Evolutionary conservation across 2,797 vertebrate genomes (phyloP), one percentile per base, ranked within the genome.

Genomic region (Odontamblyopus rebecca): DNA sequence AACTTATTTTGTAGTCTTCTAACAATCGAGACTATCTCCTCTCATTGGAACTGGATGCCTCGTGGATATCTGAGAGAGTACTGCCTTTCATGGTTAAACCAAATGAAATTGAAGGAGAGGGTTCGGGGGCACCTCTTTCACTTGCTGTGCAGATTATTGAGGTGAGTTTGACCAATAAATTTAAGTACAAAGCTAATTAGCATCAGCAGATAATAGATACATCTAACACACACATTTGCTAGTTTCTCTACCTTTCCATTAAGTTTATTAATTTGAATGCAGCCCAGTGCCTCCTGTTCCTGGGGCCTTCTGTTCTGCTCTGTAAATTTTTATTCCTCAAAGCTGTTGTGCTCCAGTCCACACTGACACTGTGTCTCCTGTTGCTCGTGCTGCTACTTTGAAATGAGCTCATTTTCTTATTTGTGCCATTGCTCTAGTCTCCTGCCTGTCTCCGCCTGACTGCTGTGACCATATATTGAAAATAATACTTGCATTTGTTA

Each of bases 11-110:
- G 16, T 75, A 99, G 98, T 92, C 91, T 16, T 5, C 26, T 81
- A 89, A 93, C 78, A 94, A 89, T 72, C 91, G 95, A 60, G 91
- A 92, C 50, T 95, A 90, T 82, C 86, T 98, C 69, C 87, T 89
- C 13, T 72, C 89, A 70, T 76, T 98, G 90, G 94, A 95, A 80
- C 83, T 93, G 13, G 88, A 90, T 1, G 93, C 94, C 19, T 74
- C 82, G 75, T 98, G 97, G 97, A 76, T 97, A 57, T 91, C 94
- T 79, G 93, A 89, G 80, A 80, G 82, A 73, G 86, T 96, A 74
- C 75, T 97, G 29, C 93, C 95, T 80, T 92, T 91, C 80, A 76
- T 97, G 77, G 44, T 68, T 0, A 72, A 73, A 83, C 82, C 75
- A 15, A 85, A 81, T 76, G 82, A 86, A 4, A 87, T 86, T 3